phyloP scores from a whole-genome alignment of 2,888 invertebrate species.

The Aproaerema taeniolella region DNA sequence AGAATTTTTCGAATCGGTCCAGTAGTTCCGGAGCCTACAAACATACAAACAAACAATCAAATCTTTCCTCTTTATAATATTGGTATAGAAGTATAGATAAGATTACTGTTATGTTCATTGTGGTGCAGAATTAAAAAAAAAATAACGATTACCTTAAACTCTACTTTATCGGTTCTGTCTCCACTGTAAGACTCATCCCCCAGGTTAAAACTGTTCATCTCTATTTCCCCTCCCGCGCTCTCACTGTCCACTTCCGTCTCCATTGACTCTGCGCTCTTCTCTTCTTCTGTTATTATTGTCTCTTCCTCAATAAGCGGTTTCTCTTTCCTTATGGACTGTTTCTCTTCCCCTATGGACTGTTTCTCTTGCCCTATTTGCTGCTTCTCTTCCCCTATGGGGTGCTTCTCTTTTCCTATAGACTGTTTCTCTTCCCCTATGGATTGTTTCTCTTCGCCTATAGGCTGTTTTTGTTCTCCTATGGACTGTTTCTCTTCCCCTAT shows the following conservation, averaged over 20 bases:
- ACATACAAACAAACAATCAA: too few relatives aligned
- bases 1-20: too few relatives aligned
- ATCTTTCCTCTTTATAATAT: too few relatives aligned
- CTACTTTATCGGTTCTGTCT: slow-evolving; percentile 11
- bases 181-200: slow-evolving; percentile 11
- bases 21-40: too few relatives aligned
- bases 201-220: slow-evolving; percentile 13
- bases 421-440: not conserved
- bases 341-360: too few relatives aligned
- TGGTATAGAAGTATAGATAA: too few relatives aligned
- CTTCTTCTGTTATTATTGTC: slow-evolving; percentile 1
- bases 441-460: not conserved
- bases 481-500: too few relatives aligned
- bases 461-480: not conserved
- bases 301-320: not conserved
- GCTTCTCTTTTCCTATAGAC: not conserved
- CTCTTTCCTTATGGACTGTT: not conserved
- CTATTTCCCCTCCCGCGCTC: slow-evolving; percentile 4
- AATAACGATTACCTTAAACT: slow-evolving; percentile 31
- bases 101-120: too few relatives aligned
- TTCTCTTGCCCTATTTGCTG: not conserved
- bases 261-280: slow-evolving; percentile 5
- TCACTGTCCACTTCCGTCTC: slow-evolving; percentile 14
- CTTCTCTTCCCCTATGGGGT: too few relatives aligned
- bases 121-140: too few relatives aligned